These are phyloP conservation scores for Tetragnatha versicolor DNA, from an alignment of 1,140 invertebrate genomes.

Conservation along the genomic window DNA sequence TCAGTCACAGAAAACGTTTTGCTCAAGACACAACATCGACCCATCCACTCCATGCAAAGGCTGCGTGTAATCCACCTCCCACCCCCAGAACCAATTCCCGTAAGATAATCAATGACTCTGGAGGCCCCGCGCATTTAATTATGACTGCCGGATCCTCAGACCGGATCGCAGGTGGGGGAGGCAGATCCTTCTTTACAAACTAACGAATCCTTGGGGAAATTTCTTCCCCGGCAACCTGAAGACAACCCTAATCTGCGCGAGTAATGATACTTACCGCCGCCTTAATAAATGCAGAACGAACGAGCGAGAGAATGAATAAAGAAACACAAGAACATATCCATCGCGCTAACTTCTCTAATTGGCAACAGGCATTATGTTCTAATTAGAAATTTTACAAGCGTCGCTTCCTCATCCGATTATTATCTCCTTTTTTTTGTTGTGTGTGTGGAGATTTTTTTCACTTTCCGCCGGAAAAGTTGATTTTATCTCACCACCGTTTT, in stretches of 20 bases:
- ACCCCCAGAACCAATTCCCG: neutral
- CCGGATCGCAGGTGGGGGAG: neutral
- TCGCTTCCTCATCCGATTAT: slow-evolving; percentile 33
- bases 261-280: slow-evolving; percentile 18
- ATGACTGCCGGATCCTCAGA: neutral
- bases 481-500: slow-evolving; percentile 12
- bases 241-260: neutral
- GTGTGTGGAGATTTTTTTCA: slow-evolving; percentile 24
- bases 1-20: too few relatives aligned
- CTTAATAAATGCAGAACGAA: neutral
- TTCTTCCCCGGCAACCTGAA: neutral
- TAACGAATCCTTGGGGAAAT: neutral
- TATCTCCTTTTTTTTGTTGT: neutral
- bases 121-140: slow-evolving; percentile 3
- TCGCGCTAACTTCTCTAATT: slow-evolving; percentile 24
- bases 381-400: slow-evolving; percentile 44
- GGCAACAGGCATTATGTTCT: slow-evolving; percentile 33
- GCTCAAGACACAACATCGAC: too few relatives aligned
- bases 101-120: slow-evolving; percentile 14
- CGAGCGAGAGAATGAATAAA: neutral
- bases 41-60: too few relatives aligned
- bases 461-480: neutral
- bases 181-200: neutral
- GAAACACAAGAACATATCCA: slow-evolving; percentile 26
- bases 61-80: too few relatives aligned